Evolutionary conservation across 2,797 vertebrate genomes (phyloP), one percentile per base, ranked within the genome.

Genomic region (Melanotaenia pygmaea): DNA sequence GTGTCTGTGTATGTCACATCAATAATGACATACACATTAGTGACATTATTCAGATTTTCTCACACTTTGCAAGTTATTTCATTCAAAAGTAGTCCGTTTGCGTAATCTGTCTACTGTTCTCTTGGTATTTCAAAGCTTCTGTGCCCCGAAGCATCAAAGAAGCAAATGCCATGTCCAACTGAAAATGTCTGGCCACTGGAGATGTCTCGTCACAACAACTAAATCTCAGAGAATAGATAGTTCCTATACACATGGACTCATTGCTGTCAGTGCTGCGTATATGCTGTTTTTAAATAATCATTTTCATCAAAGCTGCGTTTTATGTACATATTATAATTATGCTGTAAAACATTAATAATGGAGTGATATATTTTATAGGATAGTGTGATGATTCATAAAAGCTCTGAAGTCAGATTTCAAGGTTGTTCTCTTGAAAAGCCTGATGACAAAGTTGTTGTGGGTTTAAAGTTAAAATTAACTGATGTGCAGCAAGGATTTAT

Each of bases 151-250:
- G 81, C 77, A 77, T 81, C 85, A 88, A 87, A 85, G 80, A 80
- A 80, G 82, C 77, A 91, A 91, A 91, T 88, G 88, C 90, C 85
- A 88, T 77, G 84, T 82, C 77, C 81, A 81, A 78, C 79, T 74
- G 76, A 86, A 90, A 90, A 89, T 89, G 87, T 85, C 87, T 87
- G 74, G 65, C 79, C 86, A 59, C 80, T 67, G 63, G 85, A 85
- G 88, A 84, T 24, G 64, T 81, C 43, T 47, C 13, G 16, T 43
- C 84, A 70, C 70, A 68, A 77, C 70, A 84, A 69, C 75, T 81
- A 57, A 66, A 69, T 76, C 76, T 73, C 20, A 38, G 67, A 86
- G 66, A 67, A 70, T 76, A 74, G 40, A 50, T 50, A 79, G 58
- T 86, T 72, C 22, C 59, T 59, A 45, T n/a, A 47, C 8, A 6